Evolutionary conservation across 2,113 vertebrate species (phyloP), one percentile per base, ranked within the genome.

Genomic region (Callaeas wilsoni): DNA sequence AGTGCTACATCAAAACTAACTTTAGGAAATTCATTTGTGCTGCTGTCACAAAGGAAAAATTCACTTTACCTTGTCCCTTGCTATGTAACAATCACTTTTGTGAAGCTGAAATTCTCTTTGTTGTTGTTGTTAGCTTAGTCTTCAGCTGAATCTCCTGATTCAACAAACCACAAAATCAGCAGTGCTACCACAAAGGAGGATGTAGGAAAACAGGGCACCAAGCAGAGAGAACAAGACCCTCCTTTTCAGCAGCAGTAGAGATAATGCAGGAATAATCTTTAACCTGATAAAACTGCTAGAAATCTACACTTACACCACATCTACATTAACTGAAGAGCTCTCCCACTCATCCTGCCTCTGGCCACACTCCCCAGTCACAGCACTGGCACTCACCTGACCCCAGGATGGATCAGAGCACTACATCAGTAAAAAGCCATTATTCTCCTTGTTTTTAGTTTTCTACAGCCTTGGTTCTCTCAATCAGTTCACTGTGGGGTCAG

Each of bases 401-500:
- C 47, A 13, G 2, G 18, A 37, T 10, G 78, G 59, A 84, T 37
- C 81, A 22, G 21, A 86, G 84, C 41, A 29, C 44, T 12, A 22
- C 46, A 22, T 2, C 49, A 69, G 4, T 10, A 53, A 53, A 65
- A 90, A 83, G 32, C 65, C 42, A 35, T 53, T 74, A 2, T 50
- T 87, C 68, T 5, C 12, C 30, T 25, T 60, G 32, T 1, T 64
- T 74, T 21, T 60, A 33, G 15, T 47, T 92, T 91, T 68, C 65
- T 63, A 37, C 30, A 83, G 85, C 44, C 16, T 87, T 7, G 41
- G 33, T 67, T 84, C 32, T 84, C 78, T 76, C 26, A 55, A 25
- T 62, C 9, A 5, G 88, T 94, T 96, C 92, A 95, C 30, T 52
- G 57, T 21, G 53, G 53, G 92, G 90, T 93, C 96, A 96, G 79